A percentile compares a stretch with the other conserved stretches of the same genome.
Conservation (phyloP, 2,888 invertebrate genomes). For the Bugulina stolonifera region DNA sequence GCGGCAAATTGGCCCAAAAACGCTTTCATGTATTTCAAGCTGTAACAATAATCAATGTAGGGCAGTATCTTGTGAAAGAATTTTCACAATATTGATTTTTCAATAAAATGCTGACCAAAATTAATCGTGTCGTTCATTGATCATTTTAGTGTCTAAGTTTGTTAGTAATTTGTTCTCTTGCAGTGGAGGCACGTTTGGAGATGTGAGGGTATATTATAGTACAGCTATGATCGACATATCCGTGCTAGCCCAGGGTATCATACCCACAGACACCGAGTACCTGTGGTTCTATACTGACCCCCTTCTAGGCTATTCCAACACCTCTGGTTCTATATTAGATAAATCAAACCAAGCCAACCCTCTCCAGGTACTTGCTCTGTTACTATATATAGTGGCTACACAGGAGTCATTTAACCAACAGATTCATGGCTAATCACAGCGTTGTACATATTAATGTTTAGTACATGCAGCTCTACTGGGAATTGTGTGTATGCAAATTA, state of each 20-base stretch:
- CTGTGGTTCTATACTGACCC: constrained; percentile 18
- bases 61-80: too few species aligned
- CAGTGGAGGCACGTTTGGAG: constrained; percentile 46
- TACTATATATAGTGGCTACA: too few species aligned
- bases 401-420: background rate
- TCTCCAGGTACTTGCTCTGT: constrained; percentile 20
- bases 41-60: too few species aligned
- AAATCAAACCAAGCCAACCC: constrained; percentile 12
- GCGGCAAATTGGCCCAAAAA: too few species aligned
- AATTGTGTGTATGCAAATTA: background rate
- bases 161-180: constrained; percentile 28
- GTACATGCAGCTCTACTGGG: background rate
- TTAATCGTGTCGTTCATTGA: too few species aligned
- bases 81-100: too few species aligned
- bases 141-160: too few species aligned
- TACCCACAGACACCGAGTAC: background rate
- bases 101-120: too few species aligned
- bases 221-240: constrained; percentile 33
- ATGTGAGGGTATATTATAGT: constrained; percentile 40
- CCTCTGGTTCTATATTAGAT: background rate
- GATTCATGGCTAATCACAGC: background rate
- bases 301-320: background rate
- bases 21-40: too few species aligned
- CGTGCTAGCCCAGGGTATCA: constrained; percentile 28
- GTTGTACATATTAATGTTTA: too few species aligned